A percentile compares a stretch with the other conserved stretches of the same genome.
phyloP scores from a whole-genome alignment of 2,888 invertebrate genomes.

The Himalopsyche anomala region DNA sequence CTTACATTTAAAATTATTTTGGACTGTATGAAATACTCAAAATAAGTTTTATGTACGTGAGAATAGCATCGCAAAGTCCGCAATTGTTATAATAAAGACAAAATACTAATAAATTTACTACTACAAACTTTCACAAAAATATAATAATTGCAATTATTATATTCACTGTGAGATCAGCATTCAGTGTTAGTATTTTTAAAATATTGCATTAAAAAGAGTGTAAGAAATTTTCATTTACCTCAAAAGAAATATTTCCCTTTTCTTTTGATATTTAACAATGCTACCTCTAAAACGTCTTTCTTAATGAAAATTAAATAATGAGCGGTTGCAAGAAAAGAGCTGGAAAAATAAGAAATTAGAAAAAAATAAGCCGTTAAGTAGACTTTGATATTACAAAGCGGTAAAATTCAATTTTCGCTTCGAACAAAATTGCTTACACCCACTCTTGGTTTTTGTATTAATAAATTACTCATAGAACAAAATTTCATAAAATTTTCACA shows the following conservation, averaged over 20 bases:
- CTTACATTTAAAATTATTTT: too few species aligned
- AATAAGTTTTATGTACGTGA: too few species aligned
- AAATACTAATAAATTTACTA: too few species aligned
- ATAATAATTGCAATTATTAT: too few species aligned
- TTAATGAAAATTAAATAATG: background rate
- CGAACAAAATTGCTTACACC: background rate
- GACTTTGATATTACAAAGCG: background rate
- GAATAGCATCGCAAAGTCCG: too few species aligned
- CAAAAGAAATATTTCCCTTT: background rate
- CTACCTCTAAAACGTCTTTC: background rate
- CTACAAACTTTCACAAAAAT: too few species aligned
- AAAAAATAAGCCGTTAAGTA: background rate
- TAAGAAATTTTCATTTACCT: background rate
- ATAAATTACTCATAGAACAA: background rate
- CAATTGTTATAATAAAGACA: too few species aligned
- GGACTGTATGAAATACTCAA: too few species aligned
- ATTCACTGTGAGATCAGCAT: too few species aligned
- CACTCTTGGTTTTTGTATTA: background rate
- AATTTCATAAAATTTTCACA: too few species aligned
- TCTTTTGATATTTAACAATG: background rate
- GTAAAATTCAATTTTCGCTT: constrained; percentile 9
- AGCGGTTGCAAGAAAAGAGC: background rate
- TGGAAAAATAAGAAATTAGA: background rate
- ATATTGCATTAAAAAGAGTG: background rate
- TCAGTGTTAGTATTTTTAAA: too few species aligned